These are phyloP conservation scores for Globodera rostochiensis DNA, from an alignment of 1,140 invertebrate species.

Conservation along the genomic window DNA sequence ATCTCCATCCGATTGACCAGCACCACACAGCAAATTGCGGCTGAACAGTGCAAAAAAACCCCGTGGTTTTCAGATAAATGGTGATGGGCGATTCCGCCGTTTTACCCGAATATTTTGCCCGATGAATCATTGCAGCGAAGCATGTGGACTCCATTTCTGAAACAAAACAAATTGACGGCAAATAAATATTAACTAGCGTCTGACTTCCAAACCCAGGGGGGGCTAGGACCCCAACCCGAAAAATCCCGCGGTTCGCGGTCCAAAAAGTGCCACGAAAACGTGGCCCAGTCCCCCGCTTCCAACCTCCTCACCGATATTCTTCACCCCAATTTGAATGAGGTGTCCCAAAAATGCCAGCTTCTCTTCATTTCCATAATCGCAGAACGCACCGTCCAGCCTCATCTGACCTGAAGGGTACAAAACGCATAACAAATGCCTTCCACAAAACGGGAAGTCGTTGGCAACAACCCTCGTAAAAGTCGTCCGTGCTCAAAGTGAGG, in stretches of 20 bases:
- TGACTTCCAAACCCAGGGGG: no score
- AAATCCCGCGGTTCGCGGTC: no score
- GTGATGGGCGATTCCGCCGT: neutral
- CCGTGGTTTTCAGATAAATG: neutral
- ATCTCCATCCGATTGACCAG: conserved; percentile 88
- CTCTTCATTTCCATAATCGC: conserved; percentile 84
- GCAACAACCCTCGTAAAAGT: conserved; percentile 90
- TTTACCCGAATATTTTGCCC: conserved; percentile 81
- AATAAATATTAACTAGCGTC: no score
- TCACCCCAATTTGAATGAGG: conserved; percentile 78
- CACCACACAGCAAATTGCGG: conserved; percentile 82
- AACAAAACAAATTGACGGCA: neutral
- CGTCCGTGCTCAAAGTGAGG: conserved; percentile 91
- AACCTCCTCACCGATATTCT: conserved; percentile 79
- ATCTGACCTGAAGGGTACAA: conserved; percentile 72
- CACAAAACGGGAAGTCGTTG: neutral
- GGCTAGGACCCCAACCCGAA: no score
- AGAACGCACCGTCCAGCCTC: conserved; percentile 92
- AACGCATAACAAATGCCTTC: neutral
- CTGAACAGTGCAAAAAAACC: neutral
- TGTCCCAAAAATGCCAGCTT: conserved; percentile 84
- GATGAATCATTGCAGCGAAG: conserved; percentile 88
- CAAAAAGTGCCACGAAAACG: no score
- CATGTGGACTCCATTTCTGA: conserved; percentile 86
- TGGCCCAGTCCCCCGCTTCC: no score